Conservation (phyloP, 2,113 vertebrate genomes). For the Halichoeres trimaculatus region DNA sequence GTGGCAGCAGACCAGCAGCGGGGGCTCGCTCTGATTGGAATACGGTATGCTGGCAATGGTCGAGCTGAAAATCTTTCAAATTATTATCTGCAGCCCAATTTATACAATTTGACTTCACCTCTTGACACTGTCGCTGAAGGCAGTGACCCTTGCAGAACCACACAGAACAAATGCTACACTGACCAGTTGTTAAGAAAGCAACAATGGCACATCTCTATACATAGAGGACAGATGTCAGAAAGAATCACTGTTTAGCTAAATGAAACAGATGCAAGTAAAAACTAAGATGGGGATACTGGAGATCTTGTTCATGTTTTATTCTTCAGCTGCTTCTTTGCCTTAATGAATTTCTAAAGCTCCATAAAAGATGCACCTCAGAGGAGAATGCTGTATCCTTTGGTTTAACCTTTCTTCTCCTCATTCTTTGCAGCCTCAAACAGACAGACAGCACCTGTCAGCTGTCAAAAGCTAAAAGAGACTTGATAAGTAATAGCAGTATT, state of each 20-base stretch:
- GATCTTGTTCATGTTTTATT: background rate
- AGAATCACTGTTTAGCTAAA: background rate
- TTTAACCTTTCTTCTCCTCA: background rate
- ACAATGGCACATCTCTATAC: background rate
- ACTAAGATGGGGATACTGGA: background rate
- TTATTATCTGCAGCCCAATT: background rate
- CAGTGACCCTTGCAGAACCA: background rate
- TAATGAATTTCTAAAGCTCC: background rate
- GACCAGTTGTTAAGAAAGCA: background rate
- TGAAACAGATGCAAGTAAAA: background rate
- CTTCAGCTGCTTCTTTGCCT: background rate
- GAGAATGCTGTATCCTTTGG: no score
- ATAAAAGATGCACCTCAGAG: background rate
- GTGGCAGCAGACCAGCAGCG: background rate
- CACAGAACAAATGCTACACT: background rate
- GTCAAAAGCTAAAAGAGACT: constrained; percentile 15
- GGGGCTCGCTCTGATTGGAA: constrained; percentile 10
- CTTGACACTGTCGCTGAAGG: background rate
- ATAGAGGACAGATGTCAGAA: background rate
- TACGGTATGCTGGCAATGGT: constrained; percentile 1
- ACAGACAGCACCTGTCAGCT: constrained; percentile 26
- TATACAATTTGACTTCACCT: background rate
- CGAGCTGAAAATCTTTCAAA: background rate
- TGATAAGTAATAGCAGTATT: constrained; percentile 8
- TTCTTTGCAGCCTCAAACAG: background rate